phyloP scores from a whole-genome alignment of 2,888 invertebrate species.

The Drosophila birchii region DNA sequence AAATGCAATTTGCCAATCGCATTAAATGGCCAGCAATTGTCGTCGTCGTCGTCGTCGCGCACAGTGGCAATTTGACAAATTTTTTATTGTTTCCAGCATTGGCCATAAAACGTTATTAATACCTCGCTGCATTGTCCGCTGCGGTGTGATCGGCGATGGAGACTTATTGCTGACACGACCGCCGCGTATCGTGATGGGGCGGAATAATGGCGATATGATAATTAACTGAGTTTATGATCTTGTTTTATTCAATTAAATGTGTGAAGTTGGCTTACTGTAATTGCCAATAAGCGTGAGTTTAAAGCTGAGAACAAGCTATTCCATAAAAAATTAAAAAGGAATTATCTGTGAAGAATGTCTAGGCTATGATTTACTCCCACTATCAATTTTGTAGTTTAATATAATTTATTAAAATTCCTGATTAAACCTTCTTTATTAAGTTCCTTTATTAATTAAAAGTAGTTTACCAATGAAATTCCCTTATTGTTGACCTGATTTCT shows the following conservation, averaged over 20 bases:
- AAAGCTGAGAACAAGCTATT: background rate
- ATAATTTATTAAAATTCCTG: too few species aligned
- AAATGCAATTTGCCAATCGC: conserved; percentile 76
- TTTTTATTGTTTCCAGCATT: conserved; percentile 70
- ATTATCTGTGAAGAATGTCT: background rate
- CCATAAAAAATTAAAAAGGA: background rate
- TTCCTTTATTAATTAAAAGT: background rate
- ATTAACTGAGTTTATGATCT: conserved; percentile 35
- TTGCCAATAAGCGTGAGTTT: background rate
- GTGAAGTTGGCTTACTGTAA: conserved; percentile 15
- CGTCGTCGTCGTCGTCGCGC: conserved; percentile 30
- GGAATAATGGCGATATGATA: conserved; percentile 28
- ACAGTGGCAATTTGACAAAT: conserved; percentile 79
- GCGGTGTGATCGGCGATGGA: conserved; percentile 13
- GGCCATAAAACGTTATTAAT: conserved; percentile 69
- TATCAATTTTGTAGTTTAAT: too few species aligned
- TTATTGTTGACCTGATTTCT: background rate
- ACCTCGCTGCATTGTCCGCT: conserved; percentile 55
- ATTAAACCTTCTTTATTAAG: background rate
- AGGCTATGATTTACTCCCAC: background rate
- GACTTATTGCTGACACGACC: conserved; percentile 43
- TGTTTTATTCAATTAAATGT: conserved; percentile 27
- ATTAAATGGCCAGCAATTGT: conserved; percentile 64
- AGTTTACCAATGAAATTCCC: background rate
- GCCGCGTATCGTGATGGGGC: conserved; percentile 32